Evolutionary conservation across 2,113 vertebrate species (phyloP).

Genomic region (Tachysurus vachellii): DNA sequence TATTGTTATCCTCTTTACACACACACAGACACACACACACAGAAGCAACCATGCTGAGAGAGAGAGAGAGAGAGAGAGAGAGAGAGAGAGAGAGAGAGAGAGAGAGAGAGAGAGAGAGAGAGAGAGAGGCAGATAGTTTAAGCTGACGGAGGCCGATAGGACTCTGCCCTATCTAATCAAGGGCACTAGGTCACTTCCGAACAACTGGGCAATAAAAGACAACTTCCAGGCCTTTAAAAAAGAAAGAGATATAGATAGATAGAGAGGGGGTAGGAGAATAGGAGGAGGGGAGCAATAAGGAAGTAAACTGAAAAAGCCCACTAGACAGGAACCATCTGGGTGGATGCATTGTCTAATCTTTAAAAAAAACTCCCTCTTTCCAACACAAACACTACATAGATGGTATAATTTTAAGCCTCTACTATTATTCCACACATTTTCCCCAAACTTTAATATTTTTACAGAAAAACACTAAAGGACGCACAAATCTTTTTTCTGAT

Average conservation of each 20-base stretch:
- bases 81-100: conserved; percentile 44
- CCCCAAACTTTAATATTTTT: background rate
- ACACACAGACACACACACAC: background rate
- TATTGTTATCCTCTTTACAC: conserved; percentile 86
- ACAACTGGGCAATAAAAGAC: conserved; percentile 99
- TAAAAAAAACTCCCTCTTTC: conserved; percentile 38
- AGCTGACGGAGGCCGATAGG: conserved; percentile 87
- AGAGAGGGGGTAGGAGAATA: conserved; percentile 51
- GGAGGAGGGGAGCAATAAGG: conserved; percentile 64
- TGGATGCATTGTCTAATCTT: conserved; percentile 81
- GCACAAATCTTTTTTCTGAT: background rate
- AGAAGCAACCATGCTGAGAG: conserved; percentile 31
- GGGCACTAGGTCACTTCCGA: conserved; percentile 99
- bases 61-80: conserved; percentile 58
- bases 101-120: conserved; percentile 49
- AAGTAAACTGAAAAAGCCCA: conserved; percentile 91
- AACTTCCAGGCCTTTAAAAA: conserved; percentile 90
- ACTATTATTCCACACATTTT: background rate
- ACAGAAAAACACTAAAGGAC: background rate
- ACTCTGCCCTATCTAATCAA: conserved; percentile 98
- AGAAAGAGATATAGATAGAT: conserved; percentile 71
- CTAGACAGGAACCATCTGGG: conserved; percentile 97
- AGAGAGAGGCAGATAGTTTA: conserved; percentile 74
- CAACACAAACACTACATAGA: conserved; percentile 54
- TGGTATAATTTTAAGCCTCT: background rate